Conservation (phyloP, 1,140 invertebrate genomes). For the Medauroidea extradentata region DNA sequence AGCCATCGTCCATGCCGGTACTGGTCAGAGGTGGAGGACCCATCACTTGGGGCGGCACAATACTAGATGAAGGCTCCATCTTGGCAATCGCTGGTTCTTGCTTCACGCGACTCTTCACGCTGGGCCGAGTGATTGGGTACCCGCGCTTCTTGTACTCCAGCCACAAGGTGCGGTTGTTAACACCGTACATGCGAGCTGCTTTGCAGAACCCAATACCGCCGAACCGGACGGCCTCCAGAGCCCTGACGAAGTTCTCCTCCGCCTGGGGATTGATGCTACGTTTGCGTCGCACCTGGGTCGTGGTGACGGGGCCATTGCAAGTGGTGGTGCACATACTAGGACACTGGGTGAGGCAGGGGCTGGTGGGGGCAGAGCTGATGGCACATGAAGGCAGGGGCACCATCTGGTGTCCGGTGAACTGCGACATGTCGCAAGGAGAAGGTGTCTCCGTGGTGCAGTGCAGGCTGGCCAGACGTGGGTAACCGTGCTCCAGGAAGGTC, state of each 20-base stretch:
- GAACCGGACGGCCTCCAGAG: slow-evolving; percentile 70
- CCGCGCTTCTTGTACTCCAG: slow-evolving; percentile 77
- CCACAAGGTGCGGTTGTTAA: slow-evolving; percentile 79
- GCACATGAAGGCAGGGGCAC: slow-evolving; percentile 11
- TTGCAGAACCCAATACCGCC: slow-evolving; percentile 83
- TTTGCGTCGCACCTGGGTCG: slow-evolving; percentile 45
- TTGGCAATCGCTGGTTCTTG: slow-evolving; percentile 49
- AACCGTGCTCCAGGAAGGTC: slow-evolving; percentile 63
- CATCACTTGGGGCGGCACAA: slow-evolving; percentile 40
- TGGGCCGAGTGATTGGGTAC: slow-evolving; percentile 69
- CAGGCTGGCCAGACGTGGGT: slow-evolving; percentile 55
- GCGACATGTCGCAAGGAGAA: not conserved
- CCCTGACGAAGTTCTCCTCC: slow-evolving; percentile 72
- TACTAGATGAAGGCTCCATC: slow-evolving; percentile 32
- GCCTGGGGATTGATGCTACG: slow-evolving; percentile 64
- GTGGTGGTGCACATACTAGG: slow-evolving; percentile 1
- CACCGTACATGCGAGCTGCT: slow-evolving; percentile 72
- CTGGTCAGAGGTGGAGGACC: slow-evolving; percentile 41
- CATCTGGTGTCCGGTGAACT: slow-evolving; percentile 10
- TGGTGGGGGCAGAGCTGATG: slow-evolving; percentile 21
- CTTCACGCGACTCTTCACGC: slow-evolving; percentile 62
- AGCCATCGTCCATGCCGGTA: slow-evolving; percentile 46
- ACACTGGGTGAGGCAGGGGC: slow-evolving; percentile 3
- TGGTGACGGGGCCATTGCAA: slow-evolving; percentile 2
- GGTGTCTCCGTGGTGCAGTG: slow-evolving; percentile 41